These are phyloP conservation scores for Ceratosolen fusciceps DNA, from an alignment of 1,140 invertebrate genomes.

Conservation along the genomic window DNA sequence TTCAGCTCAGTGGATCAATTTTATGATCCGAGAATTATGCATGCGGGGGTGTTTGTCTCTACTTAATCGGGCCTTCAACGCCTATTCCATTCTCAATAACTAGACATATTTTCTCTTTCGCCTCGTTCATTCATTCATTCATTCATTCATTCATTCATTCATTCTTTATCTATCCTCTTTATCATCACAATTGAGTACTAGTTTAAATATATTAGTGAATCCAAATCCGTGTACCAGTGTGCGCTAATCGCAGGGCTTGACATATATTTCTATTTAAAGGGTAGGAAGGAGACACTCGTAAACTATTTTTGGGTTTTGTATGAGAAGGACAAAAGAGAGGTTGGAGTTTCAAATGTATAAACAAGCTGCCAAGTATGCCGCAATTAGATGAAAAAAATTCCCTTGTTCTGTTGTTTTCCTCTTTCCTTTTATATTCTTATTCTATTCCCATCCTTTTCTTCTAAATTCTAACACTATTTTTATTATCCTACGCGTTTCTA, in stretches of 20 bases:
- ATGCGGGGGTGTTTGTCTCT: neutral
- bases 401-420: neutral
- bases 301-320: conserved; percentile 60
- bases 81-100: neutral
- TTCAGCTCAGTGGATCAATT: too few species aligned
- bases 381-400: neutral
- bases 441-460: neutral
- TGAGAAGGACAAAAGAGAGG: conserved; percentile 7
- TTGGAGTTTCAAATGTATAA: neutral
- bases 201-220: neutral
- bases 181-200: neutral
- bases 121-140: neutral
- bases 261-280: conserved; percentile 61
- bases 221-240: neutral
- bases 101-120: neutral
- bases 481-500: too few species aligned
- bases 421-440: neutral
- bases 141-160: neutral
- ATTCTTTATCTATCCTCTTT: conserved; percentile 19
- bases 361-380: conserved; percentile 14
- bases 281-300: conserved; percentile 4
- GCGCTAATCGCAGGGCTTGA: conserved; percentile 61
- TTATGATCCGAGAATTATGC: neutral
- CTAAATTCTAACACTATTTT: neutral
- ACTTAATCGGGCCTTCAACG: neutral